phyloP scores from a whole-genome alignment of 1,140 invertebrate genomes.

The Danaus melanippus region DNA sequence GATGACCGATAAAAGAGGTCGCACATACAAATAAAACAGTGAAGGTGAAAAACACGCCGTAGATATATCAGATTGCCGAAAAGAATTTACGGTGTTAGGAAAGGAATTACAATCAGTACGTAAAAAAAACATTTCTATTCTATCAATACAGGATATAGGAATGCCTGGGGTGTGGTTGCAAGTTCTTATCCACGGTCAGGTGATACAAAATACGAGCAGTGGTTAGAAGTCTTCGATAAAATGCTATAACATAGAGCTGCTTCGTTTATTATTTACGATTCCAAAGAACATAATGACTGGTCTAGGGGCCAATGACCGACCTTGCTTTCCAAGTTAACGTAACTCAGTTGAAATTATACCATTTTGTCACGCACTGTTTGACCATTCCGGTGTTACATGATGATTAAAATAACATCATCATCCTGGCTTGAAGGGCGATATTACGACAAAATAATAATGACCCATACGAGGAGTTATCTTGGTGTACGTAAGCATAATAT shows the following conservation, averaged over 20 bases:
- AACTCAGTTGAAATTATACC: constrained; percentile 45
- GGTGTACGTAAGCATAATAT: too few species aligned
- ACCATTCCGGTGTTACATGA: constrained; percentile 14
- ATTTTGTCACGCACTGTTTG: constrained; percentile 38
- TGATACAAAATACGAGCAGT: constrained; percentile 37
- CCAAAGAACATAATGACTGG: constrained; percentile 32
- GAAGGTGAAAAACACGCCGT: too few species aligned
- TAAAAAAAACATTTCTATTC: too few species aligned
- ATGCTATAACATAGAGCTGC: constrained; percentile 14
- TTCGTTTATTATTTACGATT: constrained; percentile 45
- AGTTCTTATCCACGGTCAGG: too few species aligned
- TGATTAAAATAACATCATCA: background rate
- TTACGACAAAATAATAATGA: too few species aligned
- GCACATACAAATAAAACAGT: constrained; percentile 19
- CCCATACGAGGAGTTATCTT: background rate
- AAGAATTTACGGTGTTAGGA: background rate
- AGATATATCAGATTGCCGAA: too few species aligned
- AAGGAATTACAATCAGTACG: background rate
- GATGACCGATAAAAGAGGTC: constrained; percentile 60
- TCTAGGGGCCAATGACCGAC: constrained; percentile 44
- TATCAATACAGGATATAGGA: too few species aligned
- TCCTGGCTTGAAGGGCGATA: too few species aligned
- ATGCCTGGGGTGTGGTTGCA: too few species aligned
- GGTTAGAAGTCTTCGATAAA: constrained; percentile 36
- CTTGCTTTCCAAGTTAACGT: constrained; percentile 48